Evolutionary conservation across 1,140 invertebrate species (phyloP), one percentile per base, ranked within the genome.

Genomic region (Pantala flavescens): DNA sequence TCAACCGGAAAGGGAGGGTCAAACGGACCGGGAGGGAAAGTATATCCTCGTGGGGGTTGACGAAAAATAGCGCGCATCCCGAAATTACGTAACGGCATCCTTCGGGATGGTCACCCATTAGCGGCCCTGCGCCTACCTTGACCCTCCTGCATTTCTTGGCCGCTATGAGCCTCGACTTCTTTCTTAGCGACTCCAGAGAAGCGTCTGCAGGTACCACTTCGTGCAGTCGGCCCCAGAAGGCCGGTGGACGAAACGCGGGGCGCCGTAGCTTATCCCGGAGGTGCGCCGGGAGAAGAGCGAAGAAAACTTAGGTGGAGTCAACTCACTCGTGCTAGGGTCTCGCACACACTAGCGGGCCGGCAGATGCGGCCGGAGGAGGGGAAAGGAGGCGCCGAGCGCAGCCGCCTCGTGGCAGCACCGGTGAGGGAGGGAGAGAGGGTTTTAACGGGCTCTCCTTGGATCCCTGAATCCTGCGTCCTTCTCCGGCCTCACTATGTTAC

Each of bases 141-240:
- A 73, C 72, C 43, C 43, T 73, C 36, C 72, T 42, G 42, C 72
- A 73, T 73, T 49, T 21, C n/a, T 49, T 42, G 72, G 72, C 72
- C 36, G 72, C 72, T 21, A 73, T 73, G n/a, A 49, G 43, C 43
- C 72, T 73, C 24, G 72, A 73, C 72, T 73, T 73, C 72, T 49
- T 73, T 42, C 72, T 42, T 7, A 73, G 42, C 24, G 72, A 23
- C 72, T 73, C 72, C 72, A 73, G 72, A 73, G 72, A 24, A 23
- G 7, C 72, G 72, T 21, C 36, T 21, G n/a, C 49, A 21, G 49
- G 49, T 63, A 19, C n/a, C 49, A 63, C 49, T 63, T 1, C 5
- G 5, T 7, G 49, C 49, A 63, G 49, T 63, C 49, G 49, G 3
- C 49, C 49, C 49, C 49, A 19, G 49, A 12, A 3, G 49, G 16